Evolutionary conservation across 2,888 invertebrate species (phyloP), one percentile per base, ranked within the genome.

Genomic region (Eulithis testata): DNA sequence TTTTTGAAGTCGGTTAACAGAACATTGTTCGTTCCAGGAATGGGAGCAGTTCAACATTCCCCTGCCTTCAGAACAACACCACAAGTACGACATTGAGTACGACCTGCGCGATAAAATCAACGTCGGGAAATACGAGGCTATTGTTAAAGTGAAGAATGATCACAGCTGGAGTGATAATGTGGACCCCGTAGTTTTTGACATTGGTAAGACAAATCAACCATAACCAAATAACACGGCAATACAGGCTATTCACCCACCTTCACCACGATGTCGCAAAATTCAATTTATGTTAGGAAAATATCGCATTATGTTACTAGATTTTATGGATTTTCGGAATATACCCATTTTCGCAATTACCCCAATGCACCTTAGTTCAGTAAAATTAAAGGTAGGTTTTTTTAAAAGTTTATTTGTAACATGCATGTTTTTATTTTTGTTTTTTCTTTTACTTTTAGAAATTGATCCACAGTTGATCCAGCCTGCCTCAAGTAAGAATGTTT

Each of bases 401-500:
- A 52, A 36, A 27, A 55, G 37, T 45, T 44, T 40, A 58, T 54
- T 59, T 49, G 7, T 65, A 58, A 64, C 52, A 51, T 70, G 83
- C 83, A 82, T 84, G 78, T 64, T 79, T 83, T 81, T 86, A 74
- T 79, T 79, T 85, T 74, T 85, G 76, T 71, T 71, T 80, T 83
- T 81, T 80, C 76, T 75, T 79, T 81, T 75, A 68, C 75, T 87
- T 88, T 79, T 85, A 89, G 88, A 86, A 73, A 74, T 75, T 63
- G 82, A 83, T 72, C 81, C 90, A 64, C 80, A 84, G 78, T 76
- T 73, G 72, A 89, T 91, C 74, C 87, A 89, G 74, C 82, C 79
- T 59, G 91, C 90, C 52, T 88, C 89, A 86, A 86, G 91, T 92
- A 83, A 85, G 81, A 71, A 65, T 66, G 60, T 50, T 71, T 70